These are phyloP conservation scores for Ceyx cyanopectus DNA, from an alignment of 2,113 vertebrate species.

Conservation along the genomic window DNA sequence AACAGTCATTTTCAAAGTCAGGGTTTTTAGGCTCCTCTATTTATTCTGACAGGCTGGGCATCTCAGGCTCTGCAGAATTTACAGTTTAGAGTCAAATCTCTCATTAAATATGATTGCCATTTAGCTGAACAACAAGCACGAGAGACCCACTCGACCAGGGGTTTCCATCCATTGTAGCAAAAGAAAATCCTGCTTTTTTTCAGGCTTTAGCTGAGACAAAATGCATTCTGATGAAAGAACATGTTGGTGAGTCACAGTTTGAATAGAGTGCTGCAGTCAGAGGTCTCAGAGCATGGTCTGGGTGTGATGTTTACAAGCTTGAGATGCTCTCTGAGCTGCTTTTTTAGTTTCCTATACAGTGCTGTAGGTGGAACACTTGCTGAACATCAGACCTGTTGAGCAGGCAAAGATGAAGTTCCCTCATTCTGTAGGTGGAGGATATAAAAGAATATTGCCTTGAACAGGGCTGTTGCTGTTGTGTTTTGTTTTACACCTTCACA, in stretches of 20 bases:
- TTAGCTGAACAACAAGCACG: background rate
- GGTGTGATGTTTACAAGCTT: background rate
- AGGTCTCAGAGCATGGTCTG: background rate
- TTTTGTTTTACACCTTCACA: conserved; percentile 34
- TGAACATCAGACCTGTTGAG: conserved; percentile 37
- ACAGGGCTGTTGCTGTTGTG: background rate
- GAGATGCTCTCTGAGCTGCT: background rate
- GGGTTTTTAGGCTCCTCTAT: conserved; percentile 34
- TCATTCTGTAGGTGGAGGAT: background rate
- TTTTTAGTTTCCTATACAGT: background rate
- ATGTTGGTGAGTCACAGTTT: background rate
- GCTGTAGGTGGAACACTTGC: background rate
- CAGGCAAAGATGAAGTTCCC: background rate
- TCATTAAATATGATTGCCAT: conserved; percentile 33
- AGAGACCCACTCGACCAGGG: background rate
- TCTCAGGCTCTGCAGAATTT: conserved; percentile 7
- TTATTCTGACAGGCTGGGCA: conserved; percentile 40
- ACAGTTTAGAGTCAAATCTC: conserved; percentile 3
- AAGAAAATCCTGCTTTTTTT: background rate
- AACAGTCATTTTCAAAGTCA: conserved; percentile 56
- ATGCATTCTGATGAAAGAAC: background rate
- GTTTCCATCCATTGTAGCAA: background rate
- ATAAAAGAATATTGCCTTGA: background rate
- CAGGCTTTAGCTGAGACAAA: background rate
- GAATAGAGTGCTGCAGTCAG: background rate